Base-by-base conservation (phyloP, 1,140 invertebrate genomes). In the Dendrolimus kikuchii region DNA sequence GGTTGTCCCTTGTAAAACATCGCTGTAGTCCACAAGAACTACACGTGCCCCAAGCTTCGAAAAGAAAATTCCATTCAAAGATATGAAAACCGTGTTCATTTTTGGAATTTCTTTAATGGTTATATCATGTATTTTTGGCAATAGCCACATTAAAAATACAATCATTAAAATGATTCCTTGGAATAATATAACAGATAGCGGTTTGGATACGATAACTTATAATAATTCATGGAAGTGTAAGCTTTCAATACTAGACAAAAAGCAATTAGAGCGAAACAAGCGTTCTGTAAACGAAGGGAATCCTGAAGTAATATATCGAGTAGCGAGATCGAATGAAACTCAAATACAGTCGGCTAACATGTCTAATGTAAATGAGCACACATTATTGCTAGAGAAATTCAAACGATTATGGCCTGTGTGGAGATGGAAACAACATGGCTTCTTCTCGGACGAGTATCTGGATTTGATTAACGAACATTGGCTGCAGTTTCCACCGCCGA, bases 391-490 rank as follows among this genome's bases (percentile, higher is more conserved):
- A 40, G 60, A 60, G 40, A 70, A 61, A 41, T 89, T 89, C 62
- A 81, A 81, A 49, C 65, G 61, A 51, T 50, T 67, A 37, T 90
- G 88, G 81, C 89, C 90, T 0, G 72, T 90, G 5, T 63, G 73
- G 39, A 64, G 64, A 43, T 91, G 90, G 90, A 75, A 69, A 49
- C 58, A 81, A 10, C 62, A 73, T 40, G 89, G 89, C 10, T 88
- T 79, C 60, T 91, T 90, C 59, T 81, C 85, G 9, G 88, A 90
- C 10, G 86, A 89, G 48, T 91, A 90, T 62, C 76, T 92, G 53
- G 65, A 88, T 38, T 74, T 88, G 40, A 91, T 93, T 40, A 92
- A 93, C 72, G 73, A 88, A 5, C 91, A 92, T 64, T 93, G 92
- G 92, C 71, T 93, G 49, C 73, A 89, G 59, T 93, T 92, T 68